These are phyloP conservation scores for Drosophila differens DNA, from an alignment of 2,888 invertebrate genomes.

Conservation along the genomic window DNA sequence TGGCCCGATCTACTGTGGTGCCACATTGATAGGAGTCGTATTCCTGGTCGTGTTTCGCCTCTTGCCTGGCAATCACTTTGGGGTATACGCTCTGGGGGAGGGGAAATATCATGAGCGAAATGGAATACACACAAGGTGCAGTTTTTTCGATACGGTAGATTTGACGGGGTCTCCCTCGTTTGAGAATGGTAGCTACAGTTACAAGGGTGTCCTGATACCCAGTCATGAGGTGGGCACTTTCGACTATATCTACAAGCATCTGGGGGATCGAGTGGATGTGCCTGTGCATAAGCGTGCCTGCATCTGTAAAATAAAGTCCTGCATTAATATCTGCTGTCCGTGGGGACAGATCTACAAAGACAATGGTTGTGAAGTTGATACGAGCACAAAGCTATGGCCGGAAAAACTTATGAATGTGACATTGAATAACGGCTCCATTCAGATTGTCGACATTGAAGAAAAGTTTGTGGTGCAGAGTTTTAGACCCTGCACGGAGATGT, in stretches of 20 bases:
- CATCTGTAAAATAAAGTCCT: constrained; percentile 83
- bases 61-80: constrained; percentile 59
- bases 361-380: constrained; percentile 44
- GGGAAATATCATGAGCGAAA: constrained; percentile 65
- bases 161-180: constrained; percentile 75
- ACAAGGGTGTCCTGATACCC: constrained; percentile 81
- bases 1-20: constrained; percentile 62
- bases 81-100: constrained; percentile 51
- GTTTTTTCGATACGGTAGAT: constrained; percentile 82
- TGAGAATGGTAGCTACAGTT: constrained; percentile 81
- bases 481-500: constrained; percentile 67
- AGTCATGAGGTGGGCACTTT: constrained; percentile 74
- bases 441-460: constrained; percentile 59
- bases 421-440: constrained; percentile 41
- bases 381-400: constrained; percentile 66
- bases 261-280: constrained; percentile 63
- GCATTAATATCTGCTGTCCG: constrained; percentile 84
- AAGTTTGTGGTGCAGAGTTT: constrained; percentile 75
- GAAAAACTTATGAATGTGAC: constrained; percentile 75
- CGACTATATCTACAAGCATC: constrained; percentile 72
- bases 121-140: constrained; percentile 74
- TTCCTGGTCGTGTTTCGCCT: constrained; percentile 57
- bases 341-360: constrained; percentile 53
- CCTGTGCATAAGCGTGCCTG: constrained; percentile 83
- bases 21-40: constrained; percentile 56